These are phyloP conservation scores for Mesaphorura yosii DNA, from an alignment of 1,140 invertebrate species.

Conservation along the genomic window DNA sequence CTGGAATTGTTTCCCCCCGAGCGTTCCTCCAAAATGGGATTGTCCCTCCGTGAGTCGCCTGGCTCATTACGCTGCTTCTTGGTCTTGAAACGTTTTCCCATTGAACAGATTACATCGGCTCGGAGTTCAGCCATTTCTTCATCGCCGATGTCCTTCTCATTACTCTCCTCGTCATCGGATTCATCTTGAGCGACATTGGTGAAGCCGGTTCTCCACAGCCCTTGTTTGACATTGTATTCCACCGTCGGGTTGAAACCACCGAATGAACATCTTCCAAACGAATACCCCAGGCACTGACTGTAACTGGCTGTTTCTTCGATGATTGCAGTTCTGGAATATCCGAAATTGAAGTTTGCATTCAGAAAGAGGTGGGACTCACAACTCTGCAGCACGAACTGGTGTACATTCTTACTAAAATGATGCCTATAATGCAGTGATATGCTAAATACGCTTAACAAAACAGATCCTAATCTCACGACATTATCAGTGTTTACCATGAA, in stretches of 20 bases:
- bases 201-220: conserved; percentile 14
- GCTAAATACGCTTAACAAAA: too few species aligned
- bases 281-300: conserved; percentile 56
- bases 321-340: conserved; percentile 47
- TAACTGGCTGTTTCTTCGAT: conserved; percentile 57
- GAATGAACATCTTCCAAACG: conserved; percentile 70
- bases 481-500: background rate
- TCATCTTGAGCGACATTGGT: background rate
- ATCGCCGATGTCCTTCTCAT: conserved; percentile 49
- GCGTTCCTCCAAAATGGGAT: background rate
- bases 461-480: too few species aligned
- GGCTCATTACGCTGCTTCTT: conserved; percentile 11
- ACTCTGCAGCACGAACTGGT: too few species aligned
- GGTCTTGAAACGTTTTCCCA: conserved; percentile 36
- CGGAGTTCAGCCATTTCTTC: conserved; percentile 50
- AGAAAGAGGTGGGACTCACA: too few species aligned
- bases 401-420: too few species aligned
- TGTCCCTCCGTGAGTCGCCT: background rate
- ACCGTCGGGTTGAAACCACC: conserved; percentile 80
- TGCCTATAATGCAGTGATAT: too few species aligned
- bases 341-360: conserved; percentile 16
- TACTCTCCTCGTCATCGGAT: conserved; percentile 34
- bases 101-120: conserved; percentile 37
- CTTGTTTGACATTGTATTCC: conserved; percentile 43
- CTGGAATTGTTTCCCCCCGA: background rate